Conservation (phyloP, 1,140 invertebrate genomes). For the Anastatus disparis region DNA sequence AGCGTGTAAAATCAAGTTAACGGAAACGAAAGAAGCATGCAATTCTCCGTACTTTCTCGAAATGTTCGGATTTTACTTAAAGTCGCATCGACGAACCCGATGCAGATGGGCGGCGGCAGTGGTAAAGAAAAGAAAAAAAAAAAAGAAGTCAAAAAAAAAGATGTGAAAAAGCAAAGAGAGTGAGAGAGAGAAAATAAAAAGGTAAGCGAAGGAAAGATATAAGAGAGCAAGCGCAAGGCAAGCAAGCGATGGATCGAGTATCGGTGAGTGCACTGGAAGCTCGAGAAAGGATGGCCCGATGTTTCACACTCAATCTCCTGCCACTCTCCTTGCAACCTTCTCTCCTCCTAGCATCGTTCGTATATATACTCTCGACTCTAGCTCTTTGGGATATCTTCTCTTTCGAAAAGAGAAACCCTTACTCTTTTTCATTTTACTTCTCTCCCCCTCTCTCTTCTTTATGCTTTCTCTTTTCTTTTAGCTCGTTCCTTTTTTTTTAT, state of each 20-base stretch:
- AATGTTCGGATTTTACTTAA: slow-evolving; percentile 25
- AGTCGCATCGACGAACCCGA: neutral
- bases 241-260: slow-evolving; percentile 43
- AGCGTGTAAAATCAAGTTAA: no score
- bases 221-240: neutral
- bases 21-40: no score
- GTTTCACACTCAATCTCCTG: slow-evolving; percentile 58
- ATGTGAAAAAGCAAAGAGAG: neutral
- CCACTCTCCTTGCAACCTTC: slow-evolving; percentile 38
- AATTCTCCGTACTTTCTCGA: neutral
- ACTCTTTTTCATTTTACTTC: neutral
- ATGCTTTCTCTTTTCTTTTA: neutral
- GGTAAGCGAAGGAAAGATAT: neutral
- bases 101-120: slow-evolving; percentile 8
- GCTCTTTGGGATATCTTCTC: slow-evolving; percentile 9
- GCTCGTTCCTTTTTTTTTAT: slow-evolving; percentile 18
- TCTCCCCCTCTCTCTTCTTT: neutral
- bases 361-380: slow-evolving; percentile 20
- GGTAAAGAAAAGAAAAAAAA: neutral
- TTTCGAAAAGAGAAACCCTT: neutral
- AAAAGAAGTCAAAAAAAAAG: neutral
- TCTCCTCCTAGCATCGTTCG: neutral
- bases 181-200: neutral
- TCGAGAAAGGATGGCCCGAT: slow-evolving; percentile 52
- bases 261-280: slow-evolving; percentile 42